Percentiles rank a stretch among this genome's conserved stretches.
Evolutionary conservation across 2,888 invertebrate species (phyloP).

Genomic region (Diarsia brunnea): DNA sequence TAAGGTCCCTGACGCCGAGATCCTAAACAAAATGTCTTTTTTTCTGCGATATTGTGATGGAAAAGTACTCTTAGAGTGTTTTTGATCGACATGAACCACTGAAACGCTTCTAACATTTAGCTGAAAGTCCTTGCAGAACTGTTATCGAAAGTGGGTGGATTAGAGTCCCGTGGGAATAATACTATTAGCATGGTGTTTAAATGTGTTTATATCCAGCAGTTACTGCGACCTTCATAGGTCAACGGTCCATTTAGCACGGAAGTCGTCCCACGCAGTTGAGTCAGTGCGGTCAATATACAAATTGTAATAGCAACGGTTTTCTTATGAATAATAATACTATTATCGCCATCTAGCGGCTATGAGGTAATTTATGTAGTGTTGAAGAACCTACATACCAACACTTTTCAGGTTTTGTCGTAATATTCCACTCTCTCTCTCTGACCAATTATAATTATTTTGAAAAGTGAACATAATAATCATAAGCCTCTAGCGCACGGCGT

Average conservation of each 20-base stretch:
- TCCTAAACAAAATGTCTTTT: not conserved
- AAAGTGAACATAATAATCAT: not conserved
- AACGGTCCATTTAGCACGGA: conserved; percentile 36
- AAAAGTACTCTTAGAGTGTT: not conserved
- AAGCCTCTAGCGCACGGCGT: too few species aligned
- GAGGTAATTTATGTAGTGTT: not conserved
- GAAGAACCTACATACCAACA: not conserved
- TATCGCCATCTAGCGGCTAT: conserved; percentile 18
- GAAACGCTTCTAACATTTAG: not conserved
- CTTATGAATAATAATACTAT: not conserved
- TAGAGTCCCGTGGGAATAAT: not conserved
- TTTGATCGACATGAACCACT: not conserved
- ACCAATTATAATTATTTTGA: not conserved
- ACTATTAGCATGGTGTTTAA: not conserved
- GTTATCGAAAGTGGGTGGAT: not conserved
- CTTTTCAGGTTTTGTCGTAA: not conserved
- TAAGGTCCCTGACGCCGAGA: not conserved
- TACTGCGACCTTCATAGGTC: conserved; percentile 40
- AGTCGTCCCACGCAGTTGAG: conserved; percentile 37
- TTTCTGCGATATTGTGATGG: not conserved
- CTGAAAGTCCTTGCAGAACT: not conserved
- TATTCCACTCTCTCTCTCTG: not conserved
- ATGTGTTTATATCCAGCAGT: not conserved
- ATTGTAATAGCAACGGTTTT: not conserved
- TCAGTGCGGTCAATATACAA: not conserved